phyloP scores from a whole-genome alignment of 2,797 vertebrate species.

The Anguilla anguilla region DNA sequence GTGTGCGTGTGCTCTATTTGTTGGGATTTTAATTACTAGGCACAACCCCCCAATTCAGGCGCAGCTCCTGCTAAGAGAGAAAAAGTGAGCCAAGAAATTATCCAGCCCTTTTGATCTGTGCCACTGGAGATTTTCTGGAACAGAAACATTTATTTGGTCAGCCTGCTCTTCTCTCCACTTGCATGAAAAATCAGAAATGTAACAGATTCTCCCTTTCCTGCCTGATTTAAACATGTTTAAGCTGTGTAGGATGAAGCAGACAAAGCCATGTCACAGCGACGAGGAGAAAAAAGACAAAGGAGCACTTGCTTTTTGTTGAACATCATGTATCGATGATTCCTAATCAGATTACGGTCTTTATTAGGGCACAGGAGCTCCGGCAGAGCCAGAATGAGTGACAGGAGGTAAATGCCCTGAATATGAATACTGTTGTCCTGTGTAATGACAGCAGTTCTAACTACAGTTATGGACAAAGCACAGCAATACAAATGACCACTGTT shows the following conservation, averaged over 20 bases:
- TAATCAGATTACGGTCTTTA: not conserved
- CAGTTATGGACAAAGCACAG: not conserved
- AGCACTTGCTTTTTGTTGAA: not conserved
- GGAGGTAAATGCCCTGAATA: not conserved
- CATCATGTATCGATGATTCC: not conserved
- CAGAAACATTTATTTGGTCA: not conserved
- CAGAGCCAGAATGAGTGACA: not conserved
- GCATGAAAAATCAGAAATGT: not conserved
- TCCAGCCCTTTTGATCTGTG: not conserved
- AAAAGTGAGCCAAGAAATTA: not conserved
- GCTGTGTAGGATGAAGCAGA: not conserved
- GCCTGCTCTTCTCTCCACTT: not conserved
- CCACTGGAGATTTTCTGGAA: not conserved
- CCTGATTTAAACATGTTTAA: not conserved
- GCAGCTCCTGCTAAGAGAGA: not conserved
- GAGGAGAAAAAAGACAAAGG: not conserved
- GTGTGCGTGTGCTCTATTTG: not conserved
- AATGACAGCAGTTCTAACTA: not conserved
- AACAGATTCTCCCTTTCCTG: not conserved
- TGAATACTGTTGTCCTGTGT: not conserved
- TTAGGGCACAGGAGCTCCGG: not conserved
- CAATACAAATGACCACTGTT: not conserved
- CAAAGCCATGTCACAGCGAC: not conserved
- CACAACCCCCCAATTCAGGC: not conserved
- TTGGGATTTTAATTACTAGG: not conserved